Evolutionary conservation across 2,113 vertebrate species (phyloP).

Genomic region (Callithrix jacchus): DNA sequence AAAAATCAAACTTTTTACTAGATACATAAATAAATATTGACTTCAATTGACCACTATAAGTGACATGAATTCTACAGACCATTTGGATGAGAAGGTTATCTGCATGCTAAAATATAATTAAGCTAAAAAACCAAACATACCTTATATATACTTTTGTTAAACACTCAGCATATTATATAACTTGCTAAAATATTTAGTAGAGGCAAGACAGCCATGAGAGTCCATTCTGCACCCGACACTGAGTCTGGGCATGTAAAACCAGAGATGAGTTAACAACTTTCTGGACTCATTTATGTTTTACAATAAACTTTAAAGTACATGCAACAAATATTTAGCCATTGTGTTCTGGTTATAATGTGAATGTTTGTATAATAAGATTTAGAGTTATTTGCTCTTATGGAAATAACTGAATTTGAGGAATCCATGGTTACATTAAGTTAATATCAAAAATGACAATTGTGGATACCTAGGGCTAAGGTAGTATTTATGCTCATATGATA

Average conservation of each 20-base stretch:
- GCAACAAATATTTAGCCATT: not conserved
- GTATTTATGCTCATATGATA: not conserved
- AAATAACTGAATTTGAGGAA: not conserved
- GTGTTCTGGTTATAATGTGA: not conserved
- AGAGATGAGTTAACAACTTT: not conserved
- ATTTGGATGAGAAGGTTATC: conserved; percentile 66
- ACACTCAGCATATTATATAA: not conserved
- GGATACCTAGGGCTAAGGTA: not conserved
- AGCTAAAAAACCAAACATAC: conserved; percentile 33
- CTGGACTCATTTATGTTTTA: not conserved
- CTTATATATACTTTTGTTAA: not conserved
- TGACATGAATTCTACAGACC: conserved; percentile 69
- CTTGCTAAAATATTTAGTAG: not conserved
- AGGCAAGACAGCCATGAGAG: not conserved
- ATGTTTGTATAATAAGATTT: not conserved
- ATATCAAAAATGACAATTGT: not conserved
- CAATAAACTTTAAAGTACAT: not conserved
- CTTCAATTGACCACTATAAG: conserved; percentile 87
- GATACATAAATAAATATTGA: conserved; percentile 88
- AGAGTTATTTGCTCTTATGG: not conserved
- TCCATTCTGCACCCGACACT: not conserved
- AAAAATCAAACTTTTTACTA: not conserved
- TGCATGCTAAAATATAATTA: conserved; percentile 86
- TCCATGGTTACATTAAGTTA: not conserved
- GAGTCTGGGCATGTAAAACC: not conserved